These are phyloP conservation scores for Oplegnathus fasciatus DNA, from an alignment of 2,113 vertebrate species.

Conservation along the genomic window DNA sequence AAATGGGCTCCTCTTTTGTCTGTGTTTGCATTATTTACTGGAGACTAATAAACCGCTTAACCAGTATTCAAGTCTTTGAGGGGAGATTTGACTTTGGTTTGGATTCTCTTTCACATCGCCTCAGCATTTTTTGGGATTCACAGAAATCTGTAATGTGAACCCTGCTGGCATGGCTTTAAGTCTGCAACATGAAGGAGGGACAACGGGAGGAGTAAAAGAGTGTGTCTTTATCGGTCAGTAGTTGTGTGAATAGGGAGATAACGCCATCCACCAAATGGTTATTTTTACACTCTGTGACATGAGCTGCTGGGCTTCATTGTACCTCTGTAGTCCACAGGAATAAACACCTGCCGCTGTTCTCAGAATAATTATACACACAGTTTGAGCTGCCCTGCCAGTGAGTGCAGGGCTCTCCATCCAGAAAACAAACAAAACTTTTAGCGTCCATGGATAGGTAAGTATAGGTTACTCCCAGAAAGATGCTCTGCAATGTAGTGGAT, in stretches of 20 bases:
- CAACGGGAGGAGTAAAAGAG: not conserved
- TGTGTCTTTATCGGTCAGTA: slow-evolving; percentile 20
- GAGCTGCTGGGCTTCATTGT: slow-evolving; percentile 69
- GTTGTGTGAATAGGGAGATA: slow-evolving; percentile 60
- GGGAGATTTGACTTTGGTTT: not conserved
- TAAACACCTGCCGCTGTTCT: slow-evolving; percentile 77
- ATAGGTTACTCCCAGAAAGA: not conserved
- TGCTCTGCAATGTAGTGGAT: not conserved
- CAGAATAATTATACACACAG: slow-evolving; percentile 71
- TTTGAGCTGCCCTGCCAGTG: slow-evolving; percentile 15
- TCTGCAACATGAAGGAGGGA: not conserved
- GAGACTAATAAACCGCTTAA: not conserved
- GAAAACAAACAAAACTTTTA: not conserved
- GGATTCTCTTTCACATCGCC: not conserved
- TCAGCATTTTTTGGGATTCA: not conserved
- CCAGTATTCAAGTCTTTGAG: not conserved
- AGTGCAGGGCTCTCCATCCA: not conserved
- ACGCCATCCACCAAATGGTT: slow-evolving; percentile 33
- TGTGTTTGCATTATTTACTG: slow-evolving; percentile 8
- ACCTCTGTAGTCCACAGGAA: slow-evolving; percentile 43
- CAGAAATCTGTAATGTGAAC: slow-evolving; percentile 1
- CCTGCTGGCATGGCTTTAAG: not conserved
- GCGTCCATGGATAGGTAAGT: not conserved
- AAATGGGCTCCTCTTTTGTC: slow-evolving; percentile 14
- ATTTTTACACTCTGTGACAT: slow-evolving; percentile 72